Evolutionary conservation across 2,113 vertebrate genomes (phyloP), one percentile per base, ranked within the genome.

Genomic region (Calyptomena viridis): DNA sequence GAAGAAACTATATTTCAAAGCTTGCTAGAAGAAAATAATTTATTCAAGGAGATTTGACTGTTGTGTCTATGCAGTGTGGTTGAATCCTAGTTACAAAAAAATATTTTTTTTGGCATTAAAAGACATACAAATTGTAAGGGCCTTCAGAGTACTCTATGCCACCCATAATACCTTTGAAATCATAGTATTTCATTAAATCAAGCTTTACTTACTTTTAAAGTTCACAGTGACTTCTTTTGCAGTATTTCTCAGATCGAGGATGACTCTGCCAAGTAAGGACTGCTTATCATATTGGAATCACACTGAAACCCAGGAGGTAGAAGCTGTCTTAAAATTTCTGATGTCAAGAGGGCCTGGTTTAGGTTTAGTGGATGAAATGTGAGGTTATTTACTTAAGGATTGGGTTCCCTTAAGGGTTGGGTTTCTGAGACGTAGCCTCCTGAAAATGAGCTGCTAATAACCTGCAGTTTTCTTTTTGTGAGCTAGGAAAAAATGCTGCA

Each of bases 311-410:
- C 63, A 31, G 59, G 73, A 77, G 73, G 30, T 81, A 18, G 53
- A 90, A 89, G 30, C 55, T 76, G 23, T 56, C 37, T 73, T 83
- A 49, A 66, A 53, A 49, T 83, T 33, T 69, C 42, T 80, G 84
- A 22, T 20, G 2, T 85, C 31, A 64, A 27, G 68, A 69, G 25
- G 44, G 30, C 6, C 27, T 93, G 42, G 37, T 52, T 86, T 81
- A 71, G 72, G 24, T 88, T 88, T 81, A 67, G 46, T 81, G 68
- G 50, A 37, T 88, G 76, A 93, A 93, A 71, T 62, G 35, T 59
- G 71, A 83, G 17, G 35, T 84, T 73, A 20, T 69, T 84, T 87
- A 39, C n/a, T 46, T 64, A 66, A 80, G 30, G 63, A 11, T 23
- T 90, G 37, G 5, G 28, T 49, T 94, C n/a, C 47, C n/a, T 53